Conservation (phyloP, 2,113 vertebrate species). For the Calonectris borealis region DNA sequence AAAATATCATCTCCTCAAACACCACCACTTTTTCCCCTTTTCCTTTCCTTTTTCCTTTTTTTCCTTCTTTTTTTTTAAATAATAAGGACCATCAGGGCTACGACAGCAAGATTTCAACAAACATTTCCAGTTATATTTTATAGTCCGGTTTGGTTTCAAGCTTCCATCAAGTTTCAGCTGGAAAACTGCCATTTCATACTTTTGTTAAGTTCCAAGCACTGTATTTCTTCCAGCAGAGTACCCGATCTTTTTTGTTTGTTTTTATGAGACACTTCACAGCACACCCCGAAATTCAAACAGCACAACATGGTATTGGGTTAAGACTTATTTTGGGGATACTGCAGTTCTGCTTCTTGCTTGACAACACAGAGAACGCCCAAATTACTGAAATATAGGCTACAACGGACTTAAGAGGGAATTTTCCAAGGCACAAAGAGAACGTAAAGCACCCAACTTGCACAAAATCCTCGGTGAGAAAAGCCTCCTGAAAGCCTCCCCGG, state of each 20-base stretch:
- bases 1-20: background rate
- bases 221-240: background rate
- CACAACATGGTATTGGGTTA: fast-evolving
- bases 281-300: background rate
- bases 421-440: background rate
- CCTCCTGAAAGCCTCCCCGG: background rate
- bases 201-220: background rate
- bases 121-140: background rate
- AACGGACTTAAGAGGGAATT: background rate
- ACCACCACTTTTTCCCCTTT: background rate
- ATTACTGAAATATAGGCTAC: background rate
- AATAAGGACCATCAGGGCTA: background rate
- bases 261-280: background rate
- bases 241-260: background rate
- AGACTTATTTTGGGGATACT: background rate
- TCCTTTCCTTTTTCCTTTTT: background rate
- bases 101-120: background rate
- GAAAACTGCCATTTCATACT: background rate
- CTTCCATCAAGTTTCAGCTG: background rate
- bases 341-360: background rate
- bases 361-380: background rate
- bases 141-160: background rate
- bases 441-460: background rate
- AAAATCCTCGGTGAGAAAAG: background rate
- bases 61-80: background rate